phyloP scores from a whole-genome alignment of 2,113 vertebrate species.

The Rhinolophus ferrumequinum region DNA sequence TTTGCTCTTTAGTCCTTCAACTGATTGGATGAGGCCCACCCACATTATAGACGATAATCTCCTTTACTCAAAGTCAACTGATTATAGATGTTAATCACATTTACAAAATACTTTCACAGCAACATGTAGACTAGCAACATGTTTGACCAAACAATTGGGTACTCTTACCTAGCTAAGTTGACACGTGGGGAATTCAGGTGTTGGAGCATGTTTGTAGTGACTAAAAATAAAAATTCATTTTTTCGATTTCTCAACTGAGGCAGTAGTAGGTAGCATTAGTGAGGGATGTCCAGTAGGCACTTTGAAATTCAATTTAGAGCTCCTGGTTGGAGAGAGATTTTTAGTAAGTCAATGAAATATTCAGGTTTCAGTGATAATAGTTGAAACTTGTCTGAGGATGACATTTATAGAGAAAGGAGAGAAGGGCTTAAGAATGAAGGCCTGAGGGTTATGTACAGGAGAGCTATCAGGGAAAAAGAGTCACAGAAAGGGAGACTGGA shows the following conservation, averaged over 20 bases:
- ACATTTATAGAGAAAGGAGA: constrained; percentile 5
- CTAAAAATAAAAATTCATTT: neutral
- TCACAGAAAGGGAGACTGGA: neutral
- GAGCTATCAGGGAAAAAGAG: neutral
- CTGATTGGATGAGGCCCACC: neutral
- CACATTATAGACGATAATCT: neutral
- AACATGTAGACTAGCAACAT: neutral
- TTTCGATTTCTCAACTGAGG: neutral
- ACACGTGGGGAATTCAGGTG: neutral
- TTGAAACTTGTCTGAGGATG: neutral
- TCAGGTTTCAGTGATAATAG: neutral
- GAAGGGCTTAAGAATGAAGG: constrained; percentile 13
- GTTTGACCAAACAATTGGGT: neutral
- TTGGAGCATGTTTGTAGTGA: neutral
- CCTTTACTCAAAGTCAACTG: neutral
- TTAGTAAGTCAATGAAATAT: neutral
- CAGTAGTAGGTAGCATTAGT: neutral
- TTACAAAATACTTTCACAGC: neutral
- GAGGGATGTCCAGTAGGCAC: neutral
- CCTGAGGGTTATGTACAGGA: neutral
- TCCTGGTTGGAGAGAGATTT: neutral
- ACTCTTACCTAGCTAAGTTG: neutral
- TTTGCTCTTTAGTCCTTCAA: neutral
- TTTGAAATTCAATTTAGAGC: neutral
- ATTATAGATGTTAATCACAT: neutral